A percentile compares a stretch with the other conserved stretches of the same genome.
phyloP scores from a whole-genome alignment of 2,113 vertebrate species.

The Mystacornis crossleyi region DNA sequence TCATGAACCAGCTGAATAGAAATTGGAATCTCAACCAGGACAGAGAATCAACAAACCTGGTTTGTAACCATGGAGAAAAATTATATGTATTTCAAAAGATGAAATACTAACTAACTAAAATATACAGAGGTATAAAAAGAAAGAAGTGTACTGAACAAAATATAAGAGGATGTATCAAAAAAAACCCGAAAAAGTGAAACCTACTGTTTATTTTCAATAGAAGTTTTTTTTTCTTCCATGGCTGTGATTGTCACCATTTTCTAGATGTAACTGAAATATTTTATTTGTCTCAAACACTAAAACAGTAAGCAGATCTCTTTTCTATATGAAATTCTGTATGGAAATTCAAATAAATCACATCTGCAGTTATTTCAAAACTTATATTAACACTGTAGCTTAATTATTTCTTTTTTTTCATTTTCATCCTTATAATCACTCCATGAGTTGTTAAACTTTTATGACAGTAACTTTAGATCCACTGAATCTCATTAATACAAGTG shows the following conservation, averaged over 20 bases:
- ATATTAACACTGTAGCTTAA: background rate
- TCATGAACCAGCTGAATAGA: background rate
- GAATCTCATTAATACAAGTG: background rate
- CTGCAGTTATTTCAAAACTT: background rate
- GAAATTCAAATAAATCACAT: background rate
- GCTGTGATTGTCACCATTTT: background rate
- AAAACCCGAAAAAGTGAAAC: background rate
- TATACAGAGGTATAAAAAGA: background rate
- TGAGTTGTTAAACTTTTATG: background rate
- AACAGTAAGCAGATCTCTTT: background rate
- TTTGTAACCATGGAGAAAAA: background rate
- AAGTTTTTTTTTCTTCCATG: background rate
- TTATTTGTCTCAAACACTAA: background rate
- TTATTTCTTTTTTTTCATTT: background rate
- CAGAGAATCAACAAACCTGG: background rate
- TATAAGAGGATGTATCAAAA: background rate
- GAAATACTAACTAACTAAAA: background rate
- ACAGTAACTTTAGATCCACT: background rate
- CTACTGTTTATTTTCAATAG: background rate
- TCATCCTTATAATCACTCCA: background rate
- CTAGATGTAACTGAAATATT: background rate
- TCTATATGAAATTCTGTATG: background rate
- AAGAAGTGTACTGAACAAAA: background rate
- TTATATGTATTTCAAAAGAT: background rate
- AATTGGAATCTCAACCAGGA: background rate